Percentiles rank a stretch among this genome's conserved stretches.
Evolutionary conservation across 2,113 vertebrate genomes (phyloP).

Genomic region (Corydoras maculifer): DNA sequence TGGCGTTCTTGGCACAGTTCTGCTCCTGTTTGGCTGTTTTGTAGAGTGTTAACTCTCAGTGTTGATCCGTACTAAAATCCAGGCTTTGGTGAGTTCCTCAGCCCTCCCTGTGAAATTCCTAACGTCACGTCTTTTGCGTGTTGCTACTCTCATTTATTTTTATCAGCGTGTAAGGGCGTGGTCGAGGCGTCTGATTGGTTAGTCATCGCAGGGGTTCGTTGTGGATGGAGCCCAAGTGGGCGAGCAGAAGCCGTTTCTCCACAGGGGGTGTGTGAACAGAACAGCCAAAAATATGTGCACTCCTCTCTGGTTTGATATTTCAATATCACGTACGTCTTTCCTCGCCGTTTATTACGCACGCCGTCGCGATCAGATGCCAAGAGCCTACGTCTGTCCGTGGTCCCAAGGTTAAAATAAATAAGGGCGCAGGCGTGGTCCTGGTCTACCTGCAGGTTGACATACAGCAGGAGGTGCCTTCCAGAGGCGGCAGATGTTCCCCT

Average conservation of each 20-base stretch:
- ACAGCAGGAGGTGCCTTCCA: slow-evolving; percentile 34
- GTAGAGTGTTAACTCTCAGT: too few species aligned
- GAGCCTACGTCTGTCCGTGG: too few species aligned
- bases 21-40: too few species aligned
- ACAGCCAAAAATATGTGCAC: too few species aligned
- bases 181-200: slow-evolving; percentile 29
- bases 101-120: slow-evolving; percentile 27
- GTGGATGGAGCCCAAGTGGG: slow-evolving; percentile 25
- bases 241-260: slow-evolving; percentile 1
- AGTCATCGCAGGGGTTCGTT: slow-evolving; percentile 19
- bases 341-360: background rate
- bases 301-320: too few species aligned
- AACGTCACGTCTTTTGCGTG: slow-evolving; percentile 30
- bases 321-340: background rate
- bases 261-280: background rate
- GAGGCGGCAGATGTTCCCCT: slow-evolving; percentile 51
- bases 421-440: background rate
- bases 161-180: slow-evolving; percentile 30
- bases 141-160: slow-evolving; percentile 38
- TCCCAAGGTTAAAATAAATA: too few species aligned
- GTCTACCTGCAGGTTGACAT: slow-evolving; percentile 45
- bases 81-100: background rate
- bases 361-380: background rate
- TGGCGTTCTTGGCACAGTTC: too few species aligned
- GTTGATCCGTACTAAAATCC: too few species aligned